These are phyloP conservation scores for Helicorthomorpha holstii DNA, from an alignment of 1,140 invertebrate genomes.

Conservation along the genomic window DNA sequence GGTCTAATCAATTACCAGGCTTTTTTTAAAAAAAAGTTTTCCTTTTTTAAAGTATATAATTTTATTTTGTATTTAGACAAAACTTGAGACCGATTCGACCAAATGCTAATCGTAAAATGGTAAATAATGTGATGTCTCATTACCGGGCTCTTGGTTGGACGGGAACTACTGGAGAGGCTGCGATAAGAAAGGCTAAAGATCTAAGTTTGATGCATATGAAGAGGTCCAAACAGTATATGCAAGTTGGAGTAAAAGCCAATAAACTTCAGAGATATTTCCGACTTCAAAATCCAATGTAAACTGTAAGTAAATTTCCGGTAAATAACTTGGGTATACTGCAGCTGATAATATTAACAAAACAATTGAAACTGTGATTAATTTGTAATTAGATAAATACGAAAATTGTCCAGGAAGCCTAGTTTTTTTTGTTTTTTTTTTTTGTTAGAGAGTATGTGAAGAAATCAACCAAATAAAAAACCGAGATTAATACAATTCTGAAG, in stretches of 20 bases:
- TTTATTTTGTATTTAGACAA: constrained; percentile 19
- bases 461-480: too few relatives aligned
- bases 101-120: constrained; percentile 11
- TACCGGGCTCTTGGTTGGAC: constrained; percentile 77
- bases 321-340: not conserved
- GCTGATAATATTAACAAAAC: too few relatives aligned
- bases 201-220: constrained; percentile 64
- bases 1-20: constrained; percentile 15
- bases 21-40: not conserved
- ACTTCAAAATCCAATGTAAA: constrained; percentile 49
- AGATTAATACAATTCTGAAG: too few relatives aligned
- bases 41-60: not conserved
- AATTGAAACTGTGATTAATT: too few relatives aligned
- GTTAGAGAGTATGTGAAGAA: too few relatives aligned
- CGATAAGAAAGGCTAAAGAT: constrained; percentile 57
- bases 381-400: too few relatives aligned
- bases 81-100: constrained; percentile 20
- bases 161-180: constrained; percentile 42
- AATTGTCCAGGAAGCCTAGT: too few relatives aligned
- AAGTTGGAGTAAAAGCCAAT: constrained; percentile 63
- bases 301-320: too few relatives aligned
- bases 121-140: constrained; percentile 42
- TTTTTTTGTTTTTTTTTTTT: too few relatives aligned
- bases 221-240: constrained; percentile 54
- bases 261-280: constrained; percentile 71